Evolutionary conservation across 2,113 vertebrate species (phyloP).

Genomic region (Oceanites oceanicus): DNA sequence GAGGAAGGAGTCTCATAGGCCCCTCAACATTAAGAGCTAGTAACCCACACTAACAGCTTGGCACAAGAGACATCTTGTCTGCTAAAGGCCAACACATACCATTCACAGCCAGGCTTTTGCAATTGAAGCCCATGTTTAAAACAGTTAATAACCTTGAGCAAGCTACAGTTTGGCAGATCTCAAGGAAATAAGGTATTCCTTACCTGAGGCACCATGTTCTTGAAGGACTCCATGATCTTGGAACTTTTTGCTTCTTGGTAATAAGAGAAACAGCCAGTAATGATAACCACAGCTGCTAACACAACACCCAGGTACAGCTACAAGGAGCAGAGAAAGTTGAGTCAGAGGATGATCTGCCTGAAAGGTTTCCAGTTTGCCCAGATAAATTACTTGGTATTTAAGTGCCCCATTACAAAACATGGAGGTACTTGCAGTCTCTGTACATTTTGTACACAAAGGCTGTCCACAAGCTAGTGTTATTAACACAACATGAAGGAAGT

Average conservation of each 20-base stretch:
- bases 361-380: background rate
- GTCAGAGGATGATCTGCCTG: background rate
- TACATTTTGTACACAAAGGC: background rate
- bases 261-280: slow-evolving; percentile 96
- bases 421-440: background rate
- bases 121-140: background rate
- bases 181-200: background rate
- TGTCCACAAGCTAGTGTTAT: background rate
- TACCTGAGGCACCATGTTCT: slow-evolving; percentile 98
- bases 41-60: background rate
- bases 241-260: slow-evolving; percentile 99
- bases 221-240: slow-evolving; percentile 99
- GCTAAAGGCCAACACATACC: background rate
- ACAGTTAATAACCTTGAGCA: background rate
- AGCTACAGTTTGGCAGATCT: background rate
- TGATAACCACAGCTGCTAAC: slow-evolving; percentile 92
- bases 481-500: slow-evolving; percentile 24
- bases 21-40: background rate
- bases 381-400: background rate
- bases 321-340: background rate
- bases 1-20: background rate
- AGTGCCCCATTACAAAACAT: background rate
- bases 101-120: background rate
- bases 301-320: slow-evolving; percentile 94
- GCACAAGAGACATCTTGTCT: background rate